Base-by-base conservation (phyloP, 2,888 invertebrate genomes). In the Rhyacophila evoluta region DNA sequence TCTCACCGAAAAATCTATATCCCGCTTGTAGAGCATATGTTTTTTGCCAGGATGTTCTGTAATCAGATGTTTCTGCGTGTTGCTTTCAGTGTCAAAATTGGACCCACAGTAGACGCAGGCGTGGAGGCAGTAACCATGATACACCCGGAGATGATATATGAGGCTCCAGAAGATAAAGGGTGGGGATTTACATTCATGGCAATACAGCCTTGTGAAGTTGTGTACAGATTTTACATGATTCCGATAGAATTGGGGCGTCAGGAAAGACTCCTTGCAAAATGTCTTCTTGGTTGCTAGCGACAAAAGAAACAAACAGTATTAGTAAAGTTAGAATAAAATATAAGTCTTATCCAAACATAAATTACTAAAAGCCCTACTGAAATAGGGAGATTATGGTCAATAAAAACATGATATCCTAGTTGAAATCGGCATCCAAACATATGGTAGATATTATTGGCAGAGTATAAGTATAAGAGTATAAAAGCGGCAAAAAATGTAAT, bases 41-140 rank as follows among this genome's bases (percentile, higher is more conserved):
- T 87, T 87, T 70, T 85, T 85, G 1, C 85, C 78, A 0, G 91
- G 90, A 79, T 92, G 92, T 4, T 84, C 68, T 1, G 83, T 55
- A 0, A 89, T 86, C 0, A 87, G 84, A 81, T 90, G 90, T 0
- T 84, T 83, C 73, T 89, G 81, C 77, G 90, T 83, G 1, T 86
- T 86, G 0, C 76, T 29, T 81, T 89, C 87, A n/a, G 84, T 85
- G 80, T 87, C 87, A 0, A 86, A 86, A 0, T 89, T 89, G 75
- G 84, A 84, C 0, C 87, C 84, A 79, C 90, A 90, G 86, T 88
- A 88, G 0, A 87, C 85, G 82, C 90, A 90, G 83, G 87, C 89
- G 79, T 88, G 89, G 74, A 88, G 81, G 79, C 85, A 87, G n/a
- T 89, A 79, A 0, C 85, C 86, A 81, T 91, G 91, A 0, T 28